These are phyloP conservation scores for Anthoscopus minutus DNA, from an alignment of 2,113 vertebrate genomes.

Conservation along the genomic window DNA sequence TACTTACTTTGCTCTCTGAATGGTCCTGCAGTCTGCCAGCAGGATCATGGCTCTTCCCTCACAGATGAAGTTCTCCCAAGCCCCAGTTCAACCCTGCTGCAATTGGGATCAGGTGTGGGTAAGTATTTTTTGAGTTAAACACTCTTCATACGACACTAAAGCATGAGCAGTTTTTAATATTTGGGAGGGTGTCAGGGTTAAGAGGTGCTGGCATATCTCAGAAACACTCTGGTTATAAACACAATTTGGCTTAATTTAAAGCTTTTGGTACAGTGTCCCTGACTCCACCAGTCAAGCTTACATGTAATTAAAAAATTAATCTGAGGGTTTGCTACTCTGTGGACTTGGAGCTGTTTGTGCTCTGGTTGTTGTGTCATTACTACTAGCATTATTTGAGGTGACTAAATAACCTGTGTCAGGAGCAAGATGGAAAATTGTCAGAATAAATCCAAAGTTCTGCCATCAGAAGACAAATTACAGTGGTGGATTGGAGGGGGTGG, in stretches of 20 bases:
- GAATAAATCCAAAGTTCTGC: background rate
- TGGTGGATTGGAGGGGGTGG: rapidly evolving
- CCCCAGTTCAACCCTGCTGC: background rate
- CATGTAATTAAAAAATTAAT: background rate
- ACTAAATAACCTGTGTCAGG: background rate
- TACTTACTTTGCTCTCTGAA: background rate
- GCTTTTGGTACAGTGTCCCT: background rate
- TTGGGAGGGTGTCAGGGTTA: background rate
- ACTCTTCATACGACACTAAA: background rate
- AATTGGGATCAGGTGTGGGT: too few relatives aligned
- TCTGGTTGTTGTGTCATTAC: background rate
- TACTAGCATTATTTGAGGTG: background rate
- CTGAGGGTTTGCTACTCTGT: background rate
- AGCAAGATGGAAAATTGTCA: background rate
- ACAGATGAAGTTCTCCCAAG: background rate
- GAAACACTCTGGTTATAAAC: background rate
- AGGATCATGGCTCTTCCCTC: background rate
- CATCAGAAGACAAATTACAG: background rate
- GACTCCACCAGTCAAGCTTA: background rate
- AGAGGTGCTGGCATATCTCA: background rate
- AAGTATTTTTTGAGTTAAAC: background rate
- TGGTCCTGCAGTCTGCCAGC: background rate
- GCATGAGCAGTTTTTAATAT: background rate
- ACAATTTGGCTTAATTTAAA: background rate
- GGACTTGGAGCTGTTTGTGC: background rate